Conservation (phyloP, 2,888 invertebrate genomes). For the Tetanocera ferruginea region DNA sequence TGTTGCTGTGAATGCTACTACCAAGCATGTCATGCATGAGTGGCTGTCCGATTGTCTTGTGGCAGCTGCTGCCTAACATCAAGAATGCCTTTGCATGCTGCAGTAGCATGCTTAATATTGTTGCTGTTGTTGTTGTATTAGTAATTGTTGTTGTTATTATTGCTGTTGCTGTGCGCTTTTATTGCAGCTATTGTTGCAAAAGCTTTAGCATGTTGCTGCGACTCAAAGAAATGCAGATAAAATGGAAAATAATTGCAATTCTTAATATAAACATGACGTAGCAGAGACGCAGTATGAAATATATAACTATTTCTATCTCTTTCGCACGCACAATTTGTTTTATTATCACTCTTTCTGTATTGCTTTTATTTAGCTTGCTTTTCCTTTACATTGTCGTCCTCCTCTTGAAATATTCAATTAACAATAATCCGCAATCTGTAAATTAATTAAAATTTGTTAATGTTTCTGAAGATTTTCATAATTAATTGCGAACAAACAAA, state of each 20-base stretch:
- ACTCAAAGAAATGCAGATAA: neutral
- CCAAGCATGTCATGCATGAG: slow-evolving; percentile 19
- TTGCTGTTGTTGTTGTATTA: slow-evolving; percentile 17
- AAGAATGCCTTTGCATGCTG: neutral
- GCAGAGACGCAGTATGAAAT: slow-evolving; percentile 10
- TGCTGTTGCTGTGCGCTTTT: slow-evolving; percentile 21
- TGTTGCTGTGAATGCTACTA: slow-evolving; percentile 43
- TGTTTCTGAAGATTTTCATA: no score
- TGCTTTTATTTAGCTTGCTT: no score
- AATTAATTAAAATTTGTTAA: neutral
- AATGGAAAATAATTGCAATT: slow-evolving; percentile 56
- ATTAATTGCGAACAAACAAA: no score
- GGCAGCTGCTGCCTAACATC: neutral
- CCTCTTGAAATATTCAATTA: no score
- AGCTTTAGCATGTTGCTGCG: neutral
- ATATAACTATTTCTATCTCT: neutral
- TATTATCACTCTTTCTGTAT: neutral
- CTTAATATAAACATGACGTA: slow-evolving; percentile 52
- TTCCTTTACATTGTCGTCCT: no score
- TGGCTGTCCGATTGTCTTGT: slow-evolving; percentile 16
- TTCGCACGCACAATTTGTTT: neutral
- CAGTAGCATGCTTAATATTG: neutral
- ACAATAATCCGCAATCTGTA: neutral
- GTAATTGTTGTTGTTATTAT: neutral
- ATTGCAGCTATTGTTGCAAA: neutral